A percentile compares a stretch with the other conserved stretches of the same genome.
Conservation (phyloP, 2,888 invertebrate species). For the Orthosia gothica region DNA sequence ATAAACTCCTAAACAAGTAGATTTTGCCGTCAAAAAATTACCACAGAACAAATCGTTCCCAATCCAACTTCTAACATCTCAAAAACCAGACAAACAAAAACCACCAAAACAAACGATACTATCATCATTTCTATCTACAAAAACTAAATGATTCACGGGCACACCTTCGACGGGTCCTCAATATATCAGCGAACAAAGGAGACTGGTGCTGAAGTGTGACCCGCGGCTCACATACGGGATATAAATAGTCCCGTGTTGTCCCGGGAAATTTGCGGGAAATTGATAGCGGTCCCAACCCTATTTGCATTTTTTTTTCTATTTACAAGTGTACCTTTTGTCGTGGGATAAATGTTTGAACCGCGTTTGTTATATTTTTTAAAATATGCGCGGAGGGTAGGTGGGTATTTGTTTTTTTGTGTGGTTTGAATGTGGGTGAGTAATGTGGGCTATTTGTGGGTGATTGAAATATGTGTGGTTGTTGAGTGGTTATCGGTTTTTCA, state of each 20-base stretch:
- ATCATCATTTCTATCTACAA: constrained; percentile 51
- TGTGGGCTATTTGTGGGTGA: constrained; percentile 30
- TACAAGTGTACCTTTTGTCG: constrained; percentile 74
- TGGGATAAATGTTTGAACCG: constrained; percentile 53
- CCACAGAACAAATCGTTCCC: not conserved
- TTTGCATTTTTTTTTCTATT: constrained; percentile 76
- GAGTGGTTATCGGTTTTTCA: not conserved
- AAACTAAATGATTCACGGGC: constrained; percentile 74
- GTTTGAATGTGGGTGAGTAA: constrained; percentile 30
- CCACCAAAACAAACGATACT: constrained; percentile 22
- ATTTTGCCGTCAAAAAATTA: no score
- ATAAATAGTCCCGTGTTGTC: constrained; percentile 74
- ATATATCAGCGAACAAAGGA: constrained; percentile 79
- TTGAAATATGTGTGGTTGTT: constrained; percentile 1
- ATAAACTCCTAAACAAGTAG: no score
- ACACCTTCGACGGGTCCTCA: constrained; percentile 75
- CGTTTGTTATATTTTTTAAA: constrained; percentile 60
- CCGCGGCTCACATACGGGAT: constrained; percentile 77
- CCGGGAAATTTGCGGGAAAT: constrained; percentile 75
- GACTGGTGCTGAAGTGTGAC: constrained; percentile 80
- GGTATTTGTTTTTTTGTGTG: constrained; percentile 38
- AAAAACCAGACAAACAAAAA: constrained; percentile 11
- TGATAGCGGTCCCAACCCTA: constrained; percentile 76
- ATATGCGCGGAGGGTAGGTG: constrained; percentile 41
- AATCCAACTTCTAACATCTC: not conserved